phyloP scores from a whole-genome alignment of 2,113 vertebrate genomes.

The Sorex araneus region DNA sequence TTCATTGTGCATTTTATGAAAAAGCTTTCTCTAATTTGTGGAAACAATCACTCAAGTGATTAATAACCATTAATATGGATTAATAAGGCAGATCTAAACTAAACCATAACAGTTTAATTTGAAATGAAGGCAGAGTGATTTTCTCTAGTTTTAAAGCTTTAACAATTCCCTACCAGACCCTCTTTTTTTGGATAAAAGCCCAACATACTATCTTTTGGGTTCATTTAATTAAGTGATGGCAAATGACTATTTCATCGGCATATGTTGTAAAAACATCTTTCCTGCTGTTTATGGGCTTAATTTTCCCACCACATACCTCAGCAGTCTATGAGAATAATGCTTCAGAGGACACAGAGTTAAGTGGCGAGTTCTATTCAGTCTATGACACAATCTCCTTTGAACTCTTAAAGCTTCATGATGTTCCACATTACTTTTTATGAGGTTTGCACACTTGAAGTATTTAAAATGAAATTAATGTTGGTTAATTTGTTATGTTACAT shows the following conservation, averaged over 20 bases:
- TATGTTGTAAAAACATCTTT: slow-evolving; percentile 49
- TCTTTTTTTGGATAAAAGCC: slow-evolving; percentile 61
- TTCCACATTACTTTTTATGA: background rate
- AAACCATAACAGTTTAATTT: slow-evolving; percentile 57
- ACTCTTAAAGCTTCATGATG: background rate
- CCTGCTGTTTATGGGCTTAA: slow-evolving; percentile 7
- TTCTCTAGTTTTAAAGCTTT: slow-evolving; percentile 57
- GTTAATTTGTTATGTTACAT: background rate
- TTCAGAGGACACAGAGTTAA: background rate
- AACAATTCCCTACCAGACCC: slow-evolving; percentile 45
- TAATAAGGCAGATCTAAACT: slow-evolving; percentile 54
- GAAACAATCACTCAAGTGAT: slow-evolving; percentile 39
- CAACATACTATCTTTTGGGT: slow-evolving; percentile 45
- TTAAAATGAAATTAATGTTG: background rate
- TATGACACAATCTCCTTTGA: background rate
- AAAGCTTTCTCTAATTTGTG: slow-evolving; percentile 19
- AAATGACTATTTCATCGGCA: slow-evolving; percentile 53
- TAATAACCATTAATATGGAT: slow-evolving; percentile 48
- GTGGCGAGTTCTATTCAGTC: background rate
- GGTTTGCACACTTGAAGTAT: background rate
- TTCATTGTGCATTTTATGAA: background rate
- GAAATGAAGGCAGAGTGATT: slow-evolving; percentile 48
- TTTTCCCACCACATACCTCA: background rate
- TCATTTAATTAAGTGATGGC: slow-evolving; percentile 58
- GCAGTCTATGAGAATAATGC: background rate